Evolutionary conservation across 2,797 vertebrate species (phyloP).

Genomic region (Denticeps clupeoides): DNA sequence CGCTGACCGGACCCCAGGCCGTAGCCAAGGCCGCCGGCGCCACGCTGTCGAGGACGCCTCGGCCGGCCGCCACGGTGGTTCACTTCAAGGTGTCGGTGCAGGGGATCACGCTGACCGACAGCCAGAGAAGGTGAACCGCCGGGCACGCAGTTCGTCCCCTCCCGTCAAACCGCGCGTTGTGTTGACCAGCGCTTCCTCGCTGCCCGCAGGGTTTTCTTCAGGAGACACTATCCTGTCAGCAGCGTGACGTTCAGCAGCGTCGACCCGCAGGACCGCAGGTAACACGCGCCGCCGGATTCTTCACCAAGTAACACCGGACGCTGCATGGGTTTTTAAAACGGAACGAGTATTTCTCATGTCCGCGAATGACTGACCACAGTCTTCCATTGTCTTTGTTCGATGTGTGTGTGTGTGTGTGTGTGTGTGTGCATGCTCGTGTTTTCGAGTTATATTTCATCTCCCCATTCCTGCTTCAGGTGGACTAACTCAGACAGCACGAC

Average conservation of each 20-base stretch:
- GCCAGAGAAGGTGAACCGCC: slow-evolving; percentile 71
- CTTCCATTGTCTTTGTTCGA: no score
- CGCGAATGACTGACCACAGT: no score
- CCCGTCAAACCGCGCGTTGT: not conserved
- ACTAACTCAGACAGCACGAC: slow-evolving; percentile 62
- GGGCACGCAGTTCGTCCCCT: not conserved
- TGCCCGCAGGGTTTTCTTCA: slow-evolving; percentile 74
- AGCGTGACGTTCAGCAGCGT: slow-evolving; percentile 82
- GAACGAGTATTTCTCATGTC: no score
- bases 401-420: no score
- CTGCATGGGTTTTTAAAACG: no score
- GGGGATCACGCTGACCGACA: slow-evolving; percentile 84
- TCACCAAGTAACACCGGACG: no score
- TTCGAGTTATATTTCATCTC: slow-evolving; percentile 38
- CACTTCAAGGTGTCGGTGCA: slow-evolving; percentile 88
- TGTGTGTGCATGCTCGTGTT: no score
- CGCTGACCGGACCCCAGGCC: slow-evolving; percentile 82
- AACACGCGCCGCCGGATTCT: no score
- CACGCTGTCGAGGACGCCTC: slow-evolving; percentile 57
- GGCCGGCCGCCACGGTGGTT: slow-evolving; percentile 63
- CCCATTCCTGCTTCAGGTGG: slow-evolving; percentile 56
- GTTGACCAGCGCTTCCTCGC: not conserved
- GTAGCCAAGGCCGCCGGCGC: slow-evolving; percentile 74
- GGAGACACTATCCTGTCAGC: slow-evolving; percentile 82
- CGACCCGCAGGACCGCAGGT: slow-evolving; percentile 87